Conservation (phyloP, 30 jellyfish, hydroid and myxozoan species). For the Hydractinia symbiolongicarpus region DNA sequence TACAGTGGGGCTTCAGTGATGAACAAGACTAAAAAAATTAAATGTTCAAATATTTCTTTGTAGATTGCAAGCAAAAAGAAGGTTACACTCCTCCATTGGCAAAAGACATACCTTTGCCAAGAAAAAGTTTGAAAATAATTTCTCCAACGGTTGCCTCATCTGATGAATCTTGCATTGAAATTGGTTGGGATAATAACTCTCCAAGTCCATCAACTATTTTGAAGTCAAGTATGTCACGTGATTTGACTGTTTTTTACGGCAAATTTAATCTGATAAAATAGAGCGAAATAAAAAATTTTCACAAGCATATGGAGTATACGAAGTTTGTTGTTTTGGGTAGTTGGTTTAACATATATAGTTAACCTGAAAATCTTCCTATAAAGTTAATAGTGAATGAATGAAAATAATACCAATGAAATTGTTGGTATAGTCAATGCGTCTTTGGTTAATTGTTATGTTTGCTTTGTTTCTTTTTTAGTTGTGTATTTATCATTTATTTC, state of each 20-base stretch:
- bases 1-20: background rate
- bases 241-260: background rate
- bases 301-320: background rate
- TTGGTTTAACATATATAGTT: background rate
- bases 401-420: too few relatives aligned
- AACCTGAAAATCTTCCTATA: background rate
- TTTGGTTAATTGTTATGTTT: background rate
- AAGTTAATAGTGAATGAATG: too few relatives aligned
- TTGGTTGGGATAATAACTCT: constrained; percentile 84
- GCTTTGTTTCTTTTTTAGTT: background rate
- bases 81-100: constrained; percentile 8
- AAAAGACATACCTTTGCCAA: constrained; percentile 9
- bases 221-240: background rate
- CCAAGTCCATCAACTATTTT: constrained; percentile 80
- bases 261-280: too few relatives aligned
- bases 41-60: background rate
- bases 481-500: background rate
- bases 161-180: constrained; percentile 77
- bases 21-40: background rate
- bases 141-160: constrained; percentile 47
- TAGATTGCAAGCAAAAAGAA: background rate
- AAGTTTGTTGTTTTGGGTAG: background rate
- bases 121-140: background rate
- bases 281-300: too few relatives aligned
- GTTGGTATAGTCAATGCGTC: too few relatives aligned